A percentile compares a stretch with the other conserved stretches of the same genome.
phyloP scores from a whole-genome alignment of 92 coral and sea anemone genomes.

The Epizoanthus scotinus region DNA sequence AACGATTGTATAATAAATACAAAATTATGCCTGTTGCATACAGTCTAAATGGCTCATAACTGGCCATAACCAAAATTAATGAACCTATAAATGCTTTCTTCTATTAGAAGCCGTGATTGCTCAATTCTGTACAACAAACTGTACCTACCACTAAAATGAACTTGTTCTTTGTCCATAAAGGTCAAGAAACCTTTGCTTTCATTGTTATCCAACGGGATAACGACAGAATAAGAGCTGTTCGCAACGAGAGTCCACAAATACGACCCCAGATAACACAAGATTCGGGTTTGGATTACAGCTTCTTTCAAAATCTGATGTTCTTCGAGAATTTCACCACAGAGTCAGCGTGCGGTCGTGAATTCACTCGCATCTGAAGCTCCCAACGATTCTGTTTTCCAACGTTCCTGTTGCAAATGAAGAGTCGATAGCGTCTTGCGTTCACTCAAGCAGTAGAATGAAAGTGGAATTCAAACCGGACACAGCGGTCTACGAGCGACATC shows the following conservation, averaged over 20 bases:
- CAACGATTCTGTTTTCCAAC: background rate
- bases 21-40: background rate
- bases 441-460: background rate
- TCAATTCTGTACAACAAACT: constrained; percentile 20
- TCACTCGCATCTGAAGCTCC: background rate
- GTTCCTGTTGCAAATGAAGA: background rate
- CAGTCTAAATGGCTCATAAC: background rate
- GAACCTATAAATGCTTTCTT: constrained; percentile 22
- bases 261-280: constrained; percentile 20
- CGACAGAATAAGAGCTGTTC: background rate
- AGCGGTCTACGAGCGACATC: background rate
- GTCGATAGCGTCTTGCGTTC: background rate
- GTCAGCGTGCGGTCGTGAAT: constrained; percentile 2
- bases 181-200: constrained; percentile 1
- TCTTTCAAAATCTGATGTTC: background rate
- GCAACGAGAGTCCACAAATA: constrained; percentile 2
- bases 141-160: constrained; percentile 9
- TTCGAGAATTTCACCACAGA: background rate
- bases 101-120: constrained; percentile 10
- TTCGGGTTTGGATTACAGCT: background rate
- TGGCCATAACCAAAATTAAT: constrained; percentile 4
- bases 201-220: background rate
- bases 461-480: background rate
- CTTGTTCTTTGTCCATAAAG: constrained; percentile 22
- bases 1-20: background rate